phyloP scores from a whole-genome alignment of 2,888 invertebrate genomes.

The Thera britannica region DNA sequence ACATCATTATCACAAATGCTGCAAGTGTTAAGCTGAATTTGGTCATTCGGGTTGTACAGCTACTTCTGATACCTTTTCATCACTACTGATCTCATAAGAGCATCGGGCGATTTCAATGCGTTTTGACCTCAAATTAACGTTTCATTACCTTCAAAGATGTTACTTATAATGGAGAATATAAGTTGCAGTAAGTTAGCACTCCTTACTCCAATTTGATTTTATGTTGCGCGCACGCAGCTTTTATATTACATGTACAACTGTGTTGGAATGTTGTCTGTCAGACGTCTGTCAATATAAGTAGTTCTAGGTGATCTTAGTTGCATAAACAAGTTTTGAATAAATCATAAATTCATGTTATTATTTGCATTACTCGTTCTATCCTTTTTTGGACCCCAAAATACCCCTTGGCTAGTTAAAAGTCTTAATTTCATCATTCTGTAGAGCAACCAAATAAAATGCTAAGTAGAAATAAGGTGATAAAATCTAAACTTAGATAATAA shows the following conservation, averaged over 20 bases:
- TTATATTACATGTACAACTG: background rate
- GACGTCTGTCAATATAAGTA: background rate
- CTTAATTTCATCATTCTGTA: too few species aligned
- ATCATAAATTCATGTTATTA: too few species aligned
- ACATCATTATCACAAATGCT: background rate
- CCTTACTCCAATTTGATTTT: constrained; percentile 23
- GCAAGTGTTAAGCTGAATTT: background rate
- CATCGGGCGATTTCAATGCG: constrained; percentile 15
- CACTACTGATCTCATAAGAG: constrained; percentile 19
- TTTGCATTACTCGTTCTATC: too few species aligned
- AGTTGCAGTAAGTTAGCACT: constrained; percentile 25
- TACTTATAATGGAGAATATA: constrained; percentile 21
- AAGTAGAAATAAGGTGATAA: too few species aligned
- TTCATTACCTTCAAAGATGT: constrained; percentile 20
- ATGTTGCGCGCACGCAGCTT: constrained; percentile 14
- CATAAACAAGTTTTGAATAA: too few species aligned
- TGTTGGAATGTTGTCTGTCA: background rate
- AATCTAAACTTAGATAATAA: too few species aligned
- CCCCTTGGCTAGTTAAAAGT: too few species aligned
- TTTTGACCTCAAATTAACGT: constrained; percentile 27
- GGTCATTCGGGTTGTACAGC: constrained; percentile 2
- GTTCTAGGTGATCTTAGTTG: background rate
- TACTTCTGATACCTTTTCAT: constrained; percentile 23
- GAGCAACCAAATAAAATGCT: too few species aligned
- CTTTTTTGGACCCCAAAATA: too few species aligned